Evolutionary conservation across 1,140 invertebrate species (phyloP).

Genomic region (Anastrepha obliqua): DNA sequence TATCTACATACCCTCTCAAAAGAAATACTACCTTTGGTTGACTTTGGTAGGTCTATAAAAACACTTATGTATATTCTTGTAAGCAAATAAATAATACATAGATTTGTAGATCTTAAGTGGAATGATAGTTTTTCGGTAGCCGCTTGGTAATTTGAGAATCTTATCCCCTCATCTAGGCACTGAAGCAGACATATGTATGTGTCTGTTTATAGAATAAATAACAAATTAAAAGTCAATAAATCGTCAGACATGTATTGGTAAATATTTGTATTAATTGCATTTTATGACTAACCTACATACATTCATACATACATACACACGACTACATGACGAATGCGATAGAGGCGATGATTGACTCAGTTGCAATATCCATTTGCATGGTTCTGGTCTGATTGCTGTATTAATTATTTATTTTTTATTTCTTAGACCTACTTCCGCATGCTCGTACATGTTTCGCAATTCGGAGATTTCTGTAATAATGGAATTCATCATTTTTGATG

Average conservation of each 20-base stretch:
- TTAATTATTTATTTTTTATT: neutral
- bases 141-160: constrained; percentile 43
- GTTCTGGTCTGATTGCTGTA: neutral
- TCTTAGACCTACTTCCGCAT: neutral
- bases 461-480: neutral
- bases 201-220: constrained; percentile 36
- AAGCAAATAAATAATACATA: constrained; percentile 36
- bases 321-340: no score
- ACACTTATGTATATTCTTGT: constrained; percentile 1
- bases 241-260: neutral
- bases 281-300: neutral
- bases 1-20: neutral
- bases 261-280: constrained; percentile 36
- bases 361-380: neutral
- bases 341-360: neutral
- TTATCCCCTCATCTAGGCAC: neutral
- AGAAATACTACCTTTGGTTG: neutral
- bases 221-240: constrained; percentile 52
- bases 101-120: neutral
- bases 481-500: neutral
- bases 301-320: neutral
- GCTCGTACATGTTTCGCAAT: no score
- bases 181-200: neutral
- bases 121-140: constrained; percentile 10
- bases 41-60: neutral